Conservation (phyloP, 2,888 invertebrate species). For the Neoascia interrupta region DNA sequence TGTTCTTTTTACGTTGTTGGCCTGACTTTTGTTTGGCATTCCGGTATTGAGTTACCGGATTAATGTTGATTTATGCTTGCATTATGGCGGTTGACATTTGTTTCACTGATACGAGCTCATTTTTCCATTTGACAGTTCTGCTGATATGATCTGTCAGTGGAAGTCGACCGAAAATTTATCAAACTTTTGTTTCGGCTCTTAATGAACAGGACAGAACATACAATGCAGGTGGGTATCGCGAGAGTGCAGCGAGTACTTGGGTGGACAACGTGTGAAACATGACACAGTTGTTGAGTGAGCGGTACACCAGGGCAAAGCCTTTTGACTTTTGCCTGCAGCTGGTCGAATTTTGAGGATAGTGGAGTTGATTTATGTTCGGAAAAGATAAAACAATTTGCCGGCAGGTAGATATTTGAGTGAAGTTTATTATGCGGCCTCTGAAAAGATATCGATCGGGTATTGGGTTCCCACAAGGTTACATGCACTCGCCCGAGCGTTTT, state of each 20-base stretch:
- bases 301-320: too few species aligned
- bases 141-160: slow-evolving; percentile 64
- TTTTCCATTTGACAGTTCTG: slow-evolving; percentile 50
- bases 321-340: slow-evolving; percentile 17
- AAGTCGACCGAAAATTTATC: slow-evolving; percentile 47
- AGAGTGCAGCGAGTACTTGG: slow-evolving; percentile 6
- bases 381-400: slow-evolving; percentile 51
- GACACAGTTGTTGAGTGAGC: slow-evolving; percentile 4
- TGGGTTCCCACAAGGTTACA: too few species aligned
- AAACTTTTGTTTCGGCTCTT: neutral
- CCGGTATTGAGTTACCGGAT: slow-evolving; percentile 54
- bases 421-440: too few species aligned
- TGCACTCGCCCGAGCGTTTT: too few species aligned
- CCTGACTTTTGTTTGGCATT: slow-evolving; percentile 56
- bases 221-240: slow-evolving; percentile 56
- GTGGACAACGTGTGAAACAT: slow-evolving; percentile 38
- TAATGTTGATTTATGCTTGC: slow-evolving; percentile 62
- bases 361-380: slow-evolving; percentile 43
- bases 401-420: slow-evolving; percentile 32
- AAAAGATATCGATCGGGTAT: too few species aligned
- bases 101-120: slow-evolving; percentile 51
- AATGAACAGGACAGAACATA: slow-evolving; percentile 34
- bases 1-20: neutral
- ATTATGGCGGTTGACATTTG: slow-evolving; percentile 56
- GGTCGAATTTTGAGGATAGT: slow-evolving; percentile 34